Base-by-base conservation (phyloP, 92 coral and sea anemone species). In the Phymanthus crucifer region DNA sequence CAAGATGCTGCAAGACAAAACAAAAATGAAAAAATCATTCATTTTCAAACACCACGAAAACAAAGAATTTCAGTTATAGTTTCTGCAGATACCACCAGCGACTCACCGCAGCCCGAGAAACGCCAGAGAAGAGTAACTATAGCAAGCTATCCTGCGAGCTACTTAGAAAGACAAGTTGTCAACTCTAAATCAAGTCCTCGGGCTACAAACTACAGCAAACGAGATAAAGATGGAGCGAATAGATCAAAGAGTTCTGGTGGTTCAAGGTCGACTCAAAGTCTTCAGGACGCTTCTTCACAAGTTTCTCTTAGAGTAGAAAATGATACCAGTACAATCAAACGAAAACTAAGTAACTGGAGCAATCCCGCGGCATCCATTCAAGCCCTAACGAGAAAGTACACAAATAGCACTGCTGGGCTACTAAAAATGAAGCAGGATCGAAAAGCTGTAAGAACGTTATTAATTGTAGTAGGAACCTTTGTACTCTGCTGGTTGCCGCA, bases 401-500 rank as follows among this genome's bases (percentile, higher is more conserved):
- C 26, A 0, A 66, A 66, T 48, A 40, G 14, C 2, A 65, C 46
- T 24, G 34, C 74, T 1, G 75, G 75, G 3, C 5, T 79, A 18
- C n/a, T 72, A 48, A 73, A 58, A 54, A 21, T 87, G 79, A 89
- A 84, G 23, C 97, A 93, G 10, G 97, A 92, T 33, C 82, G 84
- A 21, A 92, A 92, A 73, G 97, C 97, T 33, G 97, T 93, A 1
- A 83, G 92, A 35, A 92, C 97, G 27, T 76, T 92, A 52, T 77
- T 92, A 4, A 90, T 87, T 19, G 94, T 92, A 0, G 92, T 92
- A 21, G 97, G 97, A 0, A 90, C 94, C 8, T 92, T 92, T 52
- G 85, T 92, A 4, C 18, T 90, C 34, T 92, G 94, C 38, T 92
- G 97, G 97, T 56, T 88, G 3, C 97, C 97, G 1, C 97, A 92